Conservation (phyloP, 2,113 vertebrate species). For the Gobio gobio region DNA sequence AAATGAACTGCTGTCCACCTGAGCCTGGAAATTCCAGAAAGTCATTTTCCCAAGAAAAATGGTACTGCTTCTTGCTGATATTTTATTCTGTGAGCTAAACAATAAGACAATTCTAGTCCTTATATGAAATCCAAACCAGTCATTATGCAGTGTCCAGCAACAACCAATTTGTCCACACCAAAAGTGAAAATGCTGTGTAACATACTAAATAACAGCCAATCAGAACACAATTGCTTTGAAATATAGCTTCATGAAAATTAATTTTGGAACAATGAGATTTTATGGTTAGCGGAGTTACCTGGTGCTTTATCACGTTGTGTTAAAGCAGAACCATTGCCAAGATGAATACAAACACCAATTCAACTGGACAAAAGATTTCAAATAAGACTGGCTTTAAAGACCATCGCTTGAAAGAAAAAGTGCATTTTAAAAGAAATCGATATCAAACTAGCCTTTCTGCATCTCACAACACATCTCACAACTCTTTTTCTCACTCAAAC, state of each 20-base stretch:
- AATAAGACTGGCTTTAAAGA: background rate
- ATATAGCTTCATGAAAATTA: background rate
- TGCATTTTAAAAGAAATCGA: constrained; percentile 21
- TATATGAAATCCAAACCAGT: background rate
- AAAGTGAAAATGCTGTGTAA: background rate
- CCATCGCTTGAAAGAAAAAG: constrained; percentile 1
- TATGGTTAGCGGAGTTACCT: background rate
- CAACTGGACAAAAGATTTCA: background rate
- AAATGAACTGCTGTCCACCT: constrained; percentile 35
- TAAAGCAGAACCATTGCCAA: background rate
- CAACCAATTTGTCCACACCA: background rate
- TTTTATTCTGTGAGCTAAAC: constrained; percentile 7
- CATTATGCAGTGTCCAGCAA: background rate
- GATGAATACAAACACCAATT: background rate
- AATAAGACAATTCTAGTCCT: background rate
- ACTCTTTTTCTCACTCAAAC: constrained; percentile 22
- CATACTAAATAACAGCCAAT: background rate
- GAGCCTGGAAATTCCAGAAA: constrained; percentile 34
- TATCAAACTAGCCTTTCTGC: constrained; percentile 26
- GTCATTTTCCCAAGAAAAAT: constrained; percentile 27
- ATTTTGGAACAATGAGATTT: background rate
- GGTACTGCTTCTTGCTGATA: constrained; percentile 18
- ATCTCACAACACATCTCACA: constrained; percentile 15
- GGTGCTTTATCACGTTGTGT: background rate
- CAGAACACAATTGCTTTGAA: background rate